These are phyloP conservation scores for Magallana angulata DNA, from an alignment of 1,140 invertebrate genomes.

Conservation along the genomic window DNA sequence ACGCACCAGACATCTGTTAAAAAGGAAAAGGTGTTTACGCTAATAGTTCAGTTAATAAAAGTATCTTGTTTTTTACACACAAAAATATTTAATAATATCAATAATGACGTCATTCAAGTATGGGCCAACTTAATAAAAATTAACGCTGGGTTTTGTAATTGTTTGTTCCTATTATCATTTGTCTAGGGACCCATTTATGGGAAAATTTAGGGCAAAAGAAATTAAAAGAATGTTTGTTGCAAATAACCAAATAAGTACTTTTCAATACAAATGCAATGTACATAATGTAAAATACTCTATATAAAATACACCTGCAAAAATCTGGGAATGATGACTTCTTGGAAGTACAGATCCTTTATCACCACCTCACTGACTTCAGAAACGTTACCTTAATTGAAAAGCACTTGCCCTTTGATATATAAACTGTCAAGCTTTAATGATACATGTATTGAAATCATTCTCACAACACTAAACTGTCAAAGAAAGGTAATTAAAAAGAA, in stretches of 20 bases:
- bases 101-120: neutral
- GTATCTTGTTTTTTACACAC: neutral
- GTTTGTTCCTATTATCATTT: no score
- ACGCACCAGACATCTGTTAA: slow-evolving; percentile 65
- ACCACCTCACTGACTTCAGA: neutral
- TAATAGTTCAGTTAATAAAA: neutral
- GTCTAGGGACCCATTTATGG: no score
- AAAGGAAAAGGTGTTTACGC: no score
- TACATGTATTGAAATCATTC: no score
- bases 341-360: neutral
- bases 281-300: neutral
- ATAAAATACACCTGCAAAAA: neutral
- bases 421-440: no score
- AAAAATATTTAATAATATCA: no score
- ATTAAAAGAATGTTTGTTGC: neutral
- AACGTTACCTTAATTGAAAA: neutral
- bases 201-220: no score
- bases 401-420: no score
- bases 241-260: neutral
- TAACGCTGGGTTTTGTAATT: no score
- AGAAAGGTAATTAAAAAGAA: no score
- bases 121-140: neutral
- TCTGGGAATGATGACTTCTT: neutral
- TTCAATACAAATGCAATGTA: neutral
- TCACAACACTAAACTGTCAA: no score